These are phyloP conservation scores for Stegastes partitus DNA, from an alignment of 2,113 vertebrate genomes.

Conservation along the genomic window DNA sequence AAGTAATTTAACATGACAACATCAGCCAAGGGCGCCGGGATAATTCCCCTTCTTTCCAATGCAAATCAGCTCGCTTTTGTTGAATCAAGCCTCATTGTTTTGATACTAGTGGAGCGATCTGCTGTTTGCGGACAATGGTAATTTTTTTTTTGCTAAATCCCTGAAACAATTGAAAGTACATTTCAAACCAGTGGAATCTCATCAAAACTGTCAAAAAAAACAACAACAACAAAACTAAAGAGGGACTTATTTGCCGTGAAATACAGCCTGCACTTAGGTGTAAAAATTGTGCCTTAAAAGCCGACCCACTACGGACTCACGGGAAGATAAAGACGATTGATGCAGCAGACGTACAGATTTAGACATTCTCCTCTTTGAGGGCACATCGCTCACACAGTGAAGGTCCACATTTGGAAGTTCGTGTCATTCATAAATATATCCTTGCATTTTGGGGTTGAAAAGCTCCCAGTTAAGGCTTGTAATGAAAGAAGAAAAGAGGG, in stretches of 20 bases:
- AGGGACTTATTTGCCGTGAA: no score
- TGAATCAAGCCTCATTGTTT: conserved; percentile 21
- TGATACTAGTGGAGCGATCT: conserved; percentile 1
- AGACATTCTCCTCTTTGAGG: conserved; percentile 38
- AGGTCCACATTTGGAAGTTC: background rate
- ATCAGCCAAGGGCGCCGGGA: conserved; percentile 5
- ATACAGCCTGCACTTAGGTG: no score
- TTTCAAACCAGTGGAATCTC: background rate
- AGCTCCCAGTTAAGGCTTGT: conserved; percentile 10
- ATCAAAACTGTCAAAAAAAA: background rate
- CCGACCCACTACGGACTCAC: conserved; percentile 26
- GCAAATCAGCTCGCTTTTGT: conserved; percentile 31
- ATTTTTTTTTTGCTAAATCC: conserved; percentile 3
- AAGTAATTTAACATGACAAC: conserved; percentile 34
- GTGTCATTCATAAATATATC: conserved; percentile 24
- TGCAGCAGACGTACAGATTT: background rate
- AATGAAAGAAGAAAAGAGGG: conserved; percentile 35
- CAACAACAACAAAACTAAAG: background rate
- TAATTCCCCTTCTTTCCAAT: conserved; percentile 8
- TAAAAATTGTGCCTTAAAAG: background rate
- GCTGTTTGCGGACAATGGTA: conserved; percentile 13
- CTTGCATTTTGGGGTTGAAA: conserved; percentile 7
- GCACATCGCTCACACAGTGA: conserved; percentile 17
- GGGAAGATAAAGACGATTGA: background rate
- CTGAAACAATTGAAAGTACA: background rate